Percentiles rank a stretch among this genome's conserved stretches.
Conservation (phyloP, 2,113 vertebrate species). For the Colistium nudipinnis region DNA sequence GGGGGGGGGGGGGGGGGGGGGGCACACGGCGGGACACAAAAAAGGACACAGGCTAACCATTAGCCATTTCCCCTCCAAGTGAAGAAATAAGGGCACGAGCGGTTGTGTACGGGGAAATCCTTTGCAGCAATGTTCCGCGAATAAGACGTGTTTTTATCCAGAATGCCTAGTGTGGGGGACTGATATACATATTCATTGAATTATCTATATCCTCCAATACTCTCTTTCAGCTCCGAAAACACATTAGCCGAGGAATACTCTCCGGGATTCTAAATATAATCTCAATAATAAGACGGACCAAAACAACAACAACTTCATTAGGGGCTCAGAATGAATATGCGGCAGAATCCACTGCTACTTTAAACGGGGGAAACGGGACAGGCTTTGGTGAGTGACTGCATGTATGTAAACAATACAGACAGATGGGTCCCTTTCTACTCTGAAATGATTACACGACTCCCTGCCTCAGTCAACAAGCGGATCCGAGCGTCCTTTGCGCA, state of each 20-base stretch:
- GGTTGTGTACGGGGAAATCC: conserved; percentile 11
- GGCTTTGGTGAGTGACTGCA: conserved; percentile 18
- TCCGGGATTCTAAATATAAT: conserved; percentile 46
- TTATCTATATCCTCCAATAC: conserved; percentile 28
- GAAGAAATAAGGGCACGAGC: background rate
- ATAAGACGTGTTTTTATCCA: conserved; percentile 15
- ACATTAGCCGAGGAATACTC: conserved; percentile 48
- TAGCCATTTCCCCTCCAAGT: background rate
- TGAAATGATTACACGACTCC: no score
- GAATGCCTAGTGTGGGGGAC: background rate
- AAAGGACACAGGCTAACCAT: conserved; percentile 12
- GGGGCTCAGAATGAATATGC: conserved; percentile 33
- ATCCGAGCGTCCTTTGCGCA: conserved; percentile 21
- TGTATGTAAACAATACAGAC: conserved; percentile 2
- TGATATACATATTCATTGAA: conserved; percentile 25
- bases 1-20: no score
- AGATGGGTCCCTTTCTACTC: background rate
- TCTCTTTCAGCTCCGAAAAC: conserved; percentile 27
- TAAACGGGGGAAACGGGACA: conserved; percentile 1
- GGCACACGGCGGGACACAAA: background rate
- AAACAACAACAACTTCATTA: conserved; percentile 51
- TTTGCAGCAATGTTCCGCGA: conserved; percentile 3
- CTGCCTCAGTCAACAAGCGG: background rate
- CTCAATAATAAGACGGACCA: conserved; percentile 38
- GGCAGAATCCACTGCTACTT: conserved; percentile 27